Evolutionary conservation across 2,113 vertebrate species (phyloP), one percentile per base, ranked within the genome.

Genomic region (Zapornia atra): DNA sequence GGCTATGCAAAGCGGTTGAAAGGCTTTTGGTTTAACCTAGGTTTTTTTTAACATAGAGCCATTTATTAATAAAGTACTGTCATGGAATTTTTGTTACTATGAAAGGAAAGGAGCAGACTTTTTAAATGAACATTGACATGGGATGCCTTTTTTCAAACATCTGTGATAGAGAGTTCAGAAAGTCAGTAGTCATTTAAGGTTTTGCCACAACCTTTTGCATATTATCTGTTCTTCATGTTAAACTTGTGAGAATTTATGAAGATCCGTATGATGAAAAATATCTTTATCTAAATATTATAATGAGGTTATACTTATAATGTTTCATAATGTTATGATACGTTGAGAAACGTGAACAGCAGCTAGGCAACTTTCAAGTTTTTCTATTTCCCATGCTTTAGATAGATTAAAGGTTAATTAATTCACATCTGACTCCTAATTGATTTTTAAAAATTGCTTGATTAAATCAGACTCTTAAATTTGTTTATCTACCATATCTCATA

Each of bases 321-420:
- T 88, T 88, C 38, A 48, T 3, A 36, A 5, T 40, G 50, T 38
- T 66, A 44, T 14, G 3, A 16, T 31, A 59, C 15, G 3, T 71
- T 91, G 28, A 76, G 29, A 83, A 86, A 86, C 46, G 24, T 40
- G 44, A 86, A 50, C 21, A 79, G n/a, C 56, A 88, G 26, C 29
- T 64, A 71, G 53, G 68, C 79, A 25, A 84, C 48, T 92, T 92
- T 79, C 29, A 84, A n/a, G 61, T 44, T 87, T 64, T 61, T 82
- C 19, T 5, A 26, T 89, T 96, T 61, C 40, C 5, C 5, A 31
- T 71, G 21, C 33, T 79, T 85, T 76, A 65, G 14, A 48, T 53
- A 68, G 26, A 92, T 44, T 72, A 94, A 95, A 91, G 34, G 50
- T 94, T 94, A 91, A 94, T 82, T 81, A 84, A 92, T 86, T 92